phyloP scores from a whole-genome alignment of 2,797 vertebrate species.

The Argya squamiceps region DNA sequence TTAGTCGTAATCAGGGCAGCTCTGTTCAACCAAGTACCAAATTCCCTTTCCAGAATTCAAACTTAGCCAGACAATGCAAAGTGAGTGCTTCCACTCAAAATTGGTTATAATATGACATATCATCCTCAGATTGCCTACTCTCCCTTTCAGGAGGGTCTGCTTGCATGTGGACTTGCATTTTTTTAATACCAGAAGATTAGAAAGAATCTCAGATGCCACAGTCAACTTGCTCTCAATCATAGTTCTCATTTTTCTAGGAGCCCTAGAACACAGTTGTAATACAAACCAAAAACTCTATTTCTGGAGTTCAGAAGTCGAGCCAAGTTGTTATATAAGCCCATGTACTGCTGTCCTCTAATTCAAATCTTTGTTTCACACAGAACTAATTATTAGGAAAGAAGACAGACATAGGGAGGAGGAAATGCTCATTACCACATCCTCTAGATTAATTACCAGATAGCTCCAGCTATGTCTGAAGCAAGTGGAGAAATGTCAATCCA shows the following conservation, averaged over 20 bases:
- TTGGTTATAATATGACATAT: neutral
- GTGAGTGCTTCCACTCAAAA: neutral
- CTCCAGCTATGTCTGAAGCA: neutral
- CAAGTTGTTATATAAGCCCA: neutral
- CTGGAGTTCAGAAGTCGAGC: neutral
- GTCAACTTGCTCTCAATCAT: rapidly evolving
- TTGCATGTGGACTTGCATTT: neutral
- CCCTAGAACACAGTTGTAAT: neutral
- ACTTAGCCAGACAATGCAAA: neutral
- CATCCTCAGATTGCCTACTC: neutral
- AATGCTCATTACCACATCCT: neutral
- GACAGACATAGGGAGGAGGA: neutral
- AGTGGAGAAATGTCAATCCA: neutral
- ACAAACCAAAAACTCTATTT: neutral
- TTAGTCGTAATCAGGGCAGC: neutral
- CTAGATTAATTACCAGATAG: neutral
- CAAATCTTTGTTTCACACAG: neutral
- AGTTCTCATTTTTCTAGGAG: neutral
- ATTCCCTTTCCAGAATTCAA: neutral
- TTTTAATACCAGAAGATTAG: neutral
- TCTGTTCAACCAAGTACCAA: constrained; percentile 10
- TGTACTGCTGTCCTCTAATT: neutral
- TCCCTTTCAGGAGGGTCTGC: neutral
- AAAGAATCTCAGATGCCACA: neutral
- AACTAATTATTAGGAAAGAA: neutral